A percentile compares a stretch with the other conserved stretches of the same genome.
Conservation (phyloP, 30 jellyfish, hydroid and myxozoan genomes). For the Aurelia aurita region DNA sequence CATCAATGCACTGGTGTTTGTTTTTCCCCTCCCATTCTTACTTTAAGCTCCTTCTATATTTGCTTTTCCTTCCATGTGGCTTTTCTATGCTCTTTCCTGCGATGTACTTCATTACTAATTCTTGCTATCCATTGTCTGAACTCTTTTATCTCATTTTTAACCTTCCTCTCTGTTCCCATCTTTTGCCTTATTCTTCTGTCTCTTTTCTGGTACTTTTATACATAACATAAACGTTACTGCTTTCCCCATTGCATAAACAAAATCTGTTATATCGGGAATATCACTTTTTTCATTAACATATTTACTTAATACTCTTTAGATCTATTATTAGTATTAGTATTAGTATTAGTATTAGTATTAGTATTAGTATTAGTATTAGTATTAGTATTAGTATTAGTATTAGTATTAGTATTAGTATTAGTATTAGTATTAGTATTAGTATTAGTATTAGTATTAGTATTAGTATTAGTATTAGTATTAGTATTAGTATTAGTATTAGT, state of each 20-base stretch:
- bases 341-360: too few species aligned
- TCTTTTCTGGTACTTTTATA: background rate
- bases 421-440: too few species aligned
- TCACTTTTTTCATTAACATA: background rate
- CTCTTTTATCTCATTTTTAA: slow-evolving; percentile 12
- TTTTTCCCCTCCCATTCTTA: background rate
- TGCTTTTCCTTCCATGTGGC: slow-evolving; percentile 19
- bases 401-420: too few species aligned
- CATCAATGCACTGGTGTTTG: background rate
- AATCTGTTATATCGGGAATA: background rate
- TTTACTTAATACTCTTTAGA: slow-evolving; percentile 7
- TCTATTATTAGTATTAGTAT: too few species aligned
- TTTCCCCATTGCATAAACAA: slow-evolving; percentile 10
- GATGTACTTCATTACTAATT: slow-evolving; percentile 9
- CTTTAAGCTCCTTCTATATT: slow-evolving; percentile 3
- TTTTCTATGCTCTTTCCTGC: slow-evolving; percentile 3
- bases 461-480: too few species aligned
- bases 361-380: too few species aligned
- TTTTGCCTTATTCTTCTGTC: slow-evolving; percentile 1
- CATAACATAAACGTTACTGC: background rate
- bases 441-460: too few species aligned
- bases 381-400: too few species aligned
- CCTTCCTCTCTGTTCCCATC: slow-evolving; percentile 9
- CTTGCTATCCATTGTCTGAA: slow-evolving; percentile 8
- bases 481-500: too few species aligned